A percentile compares a stretch with the other conserved stretches of the same genome.
Evolutionary conservation across 2,888 invertebrate species (phyloP).

Genomic region (Sinelater perroti): DNA sequence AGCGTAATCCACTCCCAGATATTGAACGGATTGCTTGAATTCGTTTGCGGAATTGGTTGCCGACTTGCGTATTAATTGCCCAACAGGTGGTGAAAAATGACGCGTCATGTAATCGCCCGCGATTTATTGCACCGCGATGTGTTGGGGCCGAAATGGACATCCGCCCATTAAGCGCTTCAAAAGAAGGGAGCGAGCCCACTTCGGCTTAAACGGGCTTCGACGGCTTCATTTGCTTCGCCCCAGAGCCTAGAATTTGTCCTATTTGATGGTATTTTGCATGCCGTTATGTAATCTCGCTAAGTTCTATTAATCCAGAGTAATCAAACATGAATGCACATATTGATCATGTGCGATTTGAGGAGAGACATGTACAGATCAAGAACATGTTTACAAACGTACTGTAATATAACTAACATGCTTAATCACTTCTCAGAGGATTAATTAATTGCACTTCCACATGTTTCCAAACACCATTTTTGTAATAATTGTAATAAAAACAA

Average conservation of each 20-base stretch:
- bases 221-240: conserved; percentile 4
- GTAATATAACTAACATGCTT: conserved; percentile 1
- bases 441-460: no score
- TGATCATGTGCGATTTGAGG: conserved; percentile 17
- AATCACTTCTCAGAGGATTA: conserved; percentile 1
- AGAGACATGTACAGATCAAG: conserved; percentile 4
- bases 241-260: no score
- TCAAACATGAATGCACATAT: conserved; percentile 24
- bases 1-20: conserved; percentile 43
- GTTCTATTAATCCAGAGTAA: conserved; percentile 20
- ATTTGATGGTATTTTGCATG: background rate
- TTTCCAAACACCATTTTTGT: no score
- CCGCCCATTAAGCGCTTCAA: conserved; percentile 10
- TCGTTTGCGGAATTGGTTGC: conserved; percentile 49
- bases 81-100: conserved; percentile 47
- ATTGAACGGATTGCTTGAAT: conserved; percentile 48
- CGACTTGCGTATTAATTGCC: conserved; percentile 46
- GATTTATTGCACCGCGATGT: conserved; percentile 12
- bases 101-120: conserved; percentile 20
- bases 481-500: no score
- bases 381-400: conserved; percentile 18
- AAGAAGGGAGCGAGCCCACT: background rate
- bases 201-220: background rate
- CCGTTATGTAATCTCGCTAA: conserved; percentile 10
- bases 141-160: conserved; percentile 5